These are phyloP conservation scores for Salvelinus namaycush DNA, from an alignment of 2,113 vertebrate species.

Conservation along the genomic window DNA sequence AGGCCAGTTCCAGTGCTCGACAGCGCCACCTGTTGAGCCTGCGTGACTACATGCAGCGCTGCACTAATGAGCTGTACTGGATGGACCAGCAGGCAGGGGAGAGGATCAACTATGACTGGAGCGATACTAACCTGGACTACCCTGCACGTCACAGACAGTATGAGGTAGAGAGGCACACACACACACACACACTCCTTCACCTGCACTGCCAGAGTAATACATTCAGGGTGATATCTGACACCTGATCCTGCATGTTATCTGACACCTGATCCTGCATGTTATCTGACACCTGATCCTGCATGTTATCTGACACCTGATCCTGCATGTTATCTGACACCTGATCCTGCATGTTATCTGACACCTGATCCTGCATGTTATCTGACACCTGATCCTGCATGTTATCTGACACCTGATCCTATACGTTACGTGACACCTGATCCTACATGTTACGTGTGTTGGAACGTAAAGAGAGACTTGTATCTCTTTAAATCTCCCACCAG, in stretches of 20 bases:
- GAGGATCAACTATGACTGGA: conserved; percentile 91
- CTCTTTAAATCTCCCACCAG: conserved; percentile 59
- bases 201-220: not conserved
- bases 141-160: conserved; percentile 91
- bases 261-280: too few species aligned
- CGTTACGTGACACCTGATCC: too few species aligned
- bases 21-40: conserved; percentile 88
- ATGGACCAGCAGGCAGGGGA: conserved; percentile 95
- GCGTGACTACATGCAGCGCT: conserved; percentile 96
- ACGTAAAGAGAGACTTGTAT: not conserved
- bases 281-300: too few species aligned
- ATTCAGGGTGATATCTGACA: too few species aligned
- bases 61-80: conserved; percentile 99
- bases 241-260: too few species aligned
- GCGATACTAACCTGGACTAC: conserved; percentile 90
- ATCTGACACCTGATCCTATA: too few species aligned
- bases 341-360: too few species aligned
- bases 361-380: too few species aligned
- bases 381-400: too few species aligned
- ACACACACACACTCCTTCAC: not conserved
- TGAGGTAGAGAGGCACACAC: conserved; percentile 73
- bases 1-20: conserved; percentile 59
- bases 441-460: too few species aligned
- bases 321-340: too few species aligned
- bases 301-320: too few species aligned